phyloP scores from a whole-genome alignment of 2,888 invertebrate species.

The Trimorus sp. region DNA sequence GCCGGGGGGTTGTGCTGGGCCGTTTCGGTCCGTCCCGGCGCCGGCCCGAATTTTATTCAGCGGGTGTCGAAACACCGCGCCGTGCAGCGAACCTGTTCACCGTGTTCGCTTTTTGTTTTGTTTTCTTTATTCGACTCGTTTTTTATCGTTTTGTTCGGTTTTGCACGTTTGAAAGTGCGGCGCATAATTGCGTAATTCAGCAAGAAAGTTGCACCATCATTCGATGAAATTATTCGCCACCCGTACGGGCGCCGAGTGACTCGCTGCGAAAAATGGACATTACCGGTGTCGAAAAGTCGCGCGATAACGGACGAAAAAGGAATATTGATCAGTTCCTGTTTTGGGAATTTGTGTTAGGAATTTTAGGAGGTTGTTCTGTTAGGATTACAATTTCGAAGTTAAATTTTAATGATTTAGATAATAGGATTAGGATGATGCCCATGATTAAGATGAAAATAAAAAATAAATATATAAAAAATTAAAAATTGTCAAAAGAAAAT shows the following conservation, averaged over 20 bases:
- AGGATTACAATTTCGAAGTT: not conserved
- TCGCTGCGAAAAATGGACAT: conserved; percentile 34
- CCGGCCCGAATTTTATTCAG: conserved; percentile 1
- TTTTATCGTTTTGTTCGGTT: conserved; percentile 38
- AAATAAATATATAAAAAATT: too few species aligned
- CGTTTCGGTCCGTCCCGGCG: too few species aligned
- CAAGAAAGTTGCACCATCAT: conserved; percentile 59
- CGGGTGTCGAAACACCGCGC: not conserved
- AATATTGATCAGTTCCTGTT: conserved; percentile 24
- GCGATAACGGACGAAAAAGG: conserved; percentile 15
- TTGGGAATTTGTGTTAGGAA: not conserved
- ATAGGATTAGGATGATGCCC: not conserved
- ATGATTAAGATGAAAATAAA: too few species aligned
- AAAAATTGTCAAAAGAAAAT: too few species aligned
- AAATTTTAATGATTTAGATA: not conserved
- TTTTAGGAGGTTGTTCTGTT: too few species aligned
- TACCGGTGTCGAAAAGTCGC: conserved; percentile 40
- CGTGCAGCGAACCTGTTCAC: not conserved
- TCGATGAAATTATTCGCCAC: conserved; percentile 53
- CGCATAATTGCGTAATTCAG: conserved; percentile 49
- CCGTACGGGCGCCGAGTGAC: conserved; percentile 42
- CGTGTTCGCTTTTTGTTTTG: not conserved
- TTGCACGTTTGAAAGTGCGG: conserved; percentile 49
- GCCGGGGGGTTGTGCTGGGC: too few species aligned
- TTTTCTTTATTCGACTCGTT: not conserved